phyloP scores from a whole-genome alignment of 2,888 invertebrate species.

The Troides helena region DNA sequence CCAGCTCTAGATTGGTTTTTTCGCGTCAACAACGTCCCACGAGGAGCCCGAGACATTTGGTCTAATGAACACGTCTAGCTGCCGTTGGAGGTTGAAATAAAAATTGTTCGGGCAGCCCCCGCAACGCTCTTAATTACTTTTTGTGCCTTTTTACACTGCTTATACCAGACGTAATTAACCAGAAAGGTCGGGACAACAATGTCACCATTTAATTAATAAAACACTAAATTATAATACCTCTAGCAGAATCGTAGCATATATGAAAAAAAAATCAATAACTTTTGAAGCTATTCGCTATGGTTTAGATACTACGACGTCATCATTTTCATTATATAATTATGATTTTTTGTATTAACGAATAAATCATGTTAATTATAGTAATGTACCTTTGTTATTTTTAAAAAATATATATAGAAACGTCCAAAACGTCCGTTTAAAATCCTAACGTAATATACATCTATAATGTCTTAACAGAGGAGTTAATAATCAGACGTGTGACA shows the following conservation, averaged over 20 bases:
- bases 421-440: too few species aligned
- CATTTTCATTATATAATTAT: too few species aligned
- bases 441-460: too few species aligned
- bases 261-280: neutral
- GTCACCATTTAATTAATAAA: slow-evolving; percentile 15
- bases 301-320: too few species aligned
- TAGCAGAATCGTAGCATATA: neutral
- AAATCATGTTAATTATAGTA: too few species aligned
- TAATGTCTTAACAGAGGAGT: too few species aligned
- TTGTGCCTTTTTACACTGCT: slow-evolving; percentile 25
- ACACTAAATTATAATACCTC: neutral
- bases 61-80: slow-evolving; percentile 67
- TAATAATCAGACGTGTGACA: too few species aligned
- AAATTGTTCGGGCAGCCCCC: slow-evolving; percentile 34
- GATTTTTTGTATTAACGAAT: too few species aligned
- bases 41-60: slow-evolving; percentile 55
- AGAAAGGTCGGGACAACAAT: slow-evolving; percentile 16
- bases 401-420: too few species aligned
- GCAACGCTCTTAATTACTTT: slow-evolving; percentile 38
- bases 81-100: slow-evolving; percentile 38
- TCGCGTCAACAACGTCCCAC: slow-evolving; percentile 69
- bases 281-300: too few species aligned
- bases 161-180: slow-evolving; percentile 25
- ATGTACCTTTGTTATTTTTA: too few species aligned
- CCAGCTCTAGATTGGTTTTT: slow-evolving; percentile 75